Percentiles rank a stretch among this genome's conserved stretches.
phyloP scores from a whole-genome alignment of 2,888 invertebrate species.

The Acanthosoma haemorrhoidale region DNA sequence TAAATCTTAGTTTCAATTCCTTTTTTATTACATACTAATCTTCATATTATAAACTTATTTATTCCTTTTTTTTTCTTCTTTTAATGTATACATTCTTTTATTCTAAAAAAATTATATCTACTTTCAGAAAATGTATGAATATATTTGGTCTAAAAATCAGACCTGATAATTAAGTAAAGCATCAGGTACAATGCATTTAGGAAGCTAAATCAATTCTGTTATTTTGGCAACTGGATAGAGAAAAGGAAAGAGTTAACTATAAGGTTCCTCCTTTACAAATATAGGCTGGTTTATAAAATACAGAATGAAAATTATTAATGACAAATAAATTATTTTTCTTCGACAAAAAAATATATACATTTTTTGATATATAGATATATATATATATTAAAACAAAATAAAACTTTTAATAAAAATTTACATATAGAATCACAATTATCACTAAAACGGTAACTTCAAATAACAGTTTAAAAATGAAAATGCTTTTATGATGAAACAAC shows the following conservation, averaged over 20 bases:
- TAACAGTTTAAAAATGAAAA: constrained; percentile 8
- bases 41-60: background rate
- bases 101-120: constrained; percentile 7
- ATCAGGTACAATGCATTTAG: constrained; percentile 8
- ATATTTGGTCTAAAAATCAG: background rate
- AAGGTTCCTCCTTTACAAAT: background rate
- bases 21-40: background rate
- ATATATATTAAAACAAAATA: no score
- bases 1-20: constrained; percentile 1
- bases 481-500: no score
- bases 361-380: no score
- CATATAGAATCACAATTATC: background rate
- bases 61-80: no score
- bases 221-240: background rate
- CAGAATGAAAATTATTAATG: background rate
- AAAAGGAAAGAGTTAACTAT: no score
- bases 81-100: background rate
- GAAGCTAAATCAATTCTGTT: constrained; percentile 1
- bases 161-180: background rate
- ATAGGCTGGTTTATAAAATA: background rate
- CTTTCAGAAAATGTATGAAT: background rate
- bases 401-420: no score
- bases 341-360: no score
- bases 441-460: constrained; percentile 7
- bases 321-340: background rate